Conservation (phyloP, 2,113 vertebrate genomes). For the Sisor rabdophorus region DNA sequence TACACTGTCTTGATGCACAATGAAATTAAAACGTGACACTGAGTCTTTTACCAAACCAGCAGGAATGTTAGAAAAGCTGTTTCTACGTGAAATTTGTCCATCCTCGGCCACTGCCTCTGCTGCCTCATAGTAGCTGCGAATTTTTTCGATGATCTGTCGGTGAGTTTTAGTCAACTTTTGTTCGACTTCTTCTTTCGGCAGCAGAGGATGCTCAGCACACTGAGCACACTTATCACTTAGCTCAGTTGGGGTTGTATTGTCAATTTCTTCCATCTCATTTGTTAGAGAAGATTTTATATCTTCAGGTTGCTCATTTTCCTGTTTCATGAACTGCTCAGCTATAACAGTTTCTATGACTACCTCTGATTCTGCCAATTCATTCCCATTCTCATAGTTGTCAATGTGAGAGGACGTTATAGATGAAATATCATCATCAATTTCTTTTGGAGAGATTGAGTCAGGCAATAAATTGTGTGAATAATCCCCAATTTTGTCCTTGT, state of each 20-base stretch:
- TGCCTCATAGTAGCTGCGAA: conserved; percentile 74
- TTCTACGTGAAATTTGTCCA: conserved; percentile 46
- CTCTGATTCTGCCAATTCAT: conserved; percentile 13
- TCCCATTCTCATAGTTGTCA: neutral
- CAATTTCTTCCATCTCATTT: conserved; percentile 1
- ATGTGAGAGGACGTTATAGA: conserved; percentile 50
- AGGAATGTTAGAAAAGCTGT: conserved; percentile 71
- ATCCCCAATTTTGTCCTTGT: neutral
- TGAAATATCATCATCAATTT: conserved; percentile 37
- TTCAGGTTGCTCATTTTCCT: conserved; percentile 40
- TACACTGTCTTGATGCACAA: conserved; percentile 49
- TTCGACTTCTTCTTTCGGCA: conserved; percentile 32
- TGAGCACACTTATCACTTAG: neutral
- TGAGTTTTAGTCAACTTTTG: conserved; percentile 56
- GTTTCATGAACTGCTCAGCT: neutral
- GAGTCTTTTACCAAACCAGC: conserved; percentile 70
- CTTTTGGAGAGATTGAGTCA: conserved; percentile 55
- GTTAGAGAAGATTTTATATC: conserved; percentile 26
- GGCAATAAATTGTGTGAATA: conserved; percentile 31
- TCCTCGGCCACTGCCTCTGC: conserved; percentile 54
- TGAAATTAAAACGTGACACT: conserved; percentile 61
- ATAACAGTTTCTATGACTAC: neutral
- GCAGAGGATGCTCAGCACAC: neutral
- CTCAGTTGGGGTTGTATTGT: neutral
- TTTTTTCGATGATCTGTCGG: conserved; percentile 75